phyloP scores from a whole-genome alignment of 2,888 invertebrate genomes.

The Caradrina kadenii region DNA sequence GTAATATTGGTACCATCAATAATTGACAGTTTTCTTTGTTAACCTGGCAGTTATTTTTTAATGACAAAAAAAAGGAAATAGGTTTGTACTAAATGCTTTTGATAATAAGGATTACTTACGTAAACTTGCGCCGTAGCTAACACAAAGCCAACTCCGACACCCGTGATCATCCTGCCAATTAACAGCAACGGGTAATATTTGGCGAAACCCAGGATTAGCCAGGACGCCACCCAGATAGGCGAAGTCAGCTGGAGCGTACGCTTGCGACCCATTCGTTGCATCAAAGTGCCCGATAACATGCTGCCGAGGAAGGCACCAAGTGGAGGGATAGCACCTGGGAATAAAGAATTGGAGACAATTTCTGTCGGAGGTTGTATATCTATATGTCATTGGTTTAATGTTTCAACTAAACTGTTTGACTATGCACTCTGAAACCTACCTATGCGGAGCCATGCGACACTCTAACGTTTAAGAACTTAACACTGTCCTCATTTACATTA shows the following conservation, averaged over 20 bases:
- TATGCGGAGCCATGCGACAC: too few species aligned
- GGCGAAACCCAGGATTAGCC: constrained; percentile 90
- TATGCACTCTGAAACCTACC: too few species aligned
- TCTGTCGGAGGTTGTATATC: too few species aligned
- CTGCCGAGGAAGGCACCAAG: constrained; percentile 91
- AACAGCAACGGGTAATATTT: constrained; percentile 84
- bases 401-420: too few species aligned
- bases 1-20: neutral
- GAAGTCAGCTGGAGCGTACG: constrained; percentile 87
- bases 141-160: constrained; percentile 91
- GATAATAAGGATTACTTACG: constrained; percentile 80
- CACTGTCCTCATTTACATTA: too few species aligned
- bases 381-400: too few species aligned
- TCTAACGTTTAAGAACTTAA: too few species aligned
- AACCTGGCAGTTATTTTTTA: neutral
- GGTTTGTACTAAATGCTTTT: too few species aligned
- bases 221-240: constrained; percentile 88
- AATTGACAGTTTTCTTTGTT: neutral
- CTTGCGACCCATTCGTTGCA: constrained; percentile 89
- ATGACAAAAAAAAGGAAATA: neutral
- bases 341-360: neutral
- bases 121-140: constrained; percentile 92
- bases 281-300: constrained; percentile 87
- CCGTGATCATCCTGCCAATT: constrained; percentile 90
- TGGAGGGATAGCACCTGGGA: constrained; percentile 89